Base-by-base conservation (phyloP, 2,113 vertebrate species). In the Chauna torquata region DNA sequence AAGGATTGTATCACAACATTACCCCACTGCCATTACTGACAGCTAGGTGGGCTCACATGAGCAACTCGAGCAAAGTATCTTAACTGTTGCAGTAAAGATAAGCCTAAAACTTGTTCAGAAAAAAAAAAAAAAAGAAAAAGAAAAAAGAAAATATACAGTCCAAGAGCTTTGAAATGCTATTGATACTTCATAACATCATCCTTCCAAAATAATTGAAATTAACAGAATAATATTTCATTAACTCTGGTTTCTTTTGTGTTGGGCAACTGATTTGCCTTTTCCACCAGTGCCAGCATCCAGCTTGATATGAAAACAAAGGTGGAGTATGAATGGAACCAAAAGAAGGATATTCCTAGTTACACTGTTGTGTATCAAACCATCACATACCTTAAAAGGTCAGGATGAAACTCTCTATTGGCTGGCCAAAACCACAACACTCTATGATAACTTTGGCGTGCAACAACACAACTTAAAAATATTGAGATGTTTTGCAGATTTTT, bases 361-460 rank as follows among this genome's bases (percentile, higher is more conserved):
- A 47, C 6, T 23, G 1, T 1, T 69, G 62, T 62, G 38, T 27
- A 57, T 50, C 32, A 91, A 90, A 78, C 27, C 44, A 76, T 23
- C n/a, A 47, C 25, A n/a, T 1, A 57, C 2, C 49, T 72, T 45
- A 90, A 85, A 70, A 55, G 5, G 12, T 62, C 20, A 65, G 4
- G 3, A 36, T 50, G 18, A 82, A 74, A 55, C 25, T 49, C 76
- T 9, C 57, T 38, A 30, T 7, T 42, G 19, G 52, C 71, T 64
- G 44, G 34, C 8, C 52, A 77, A 88, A 87, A 74, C 19, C 70
- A 25, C 23, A 86, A 45, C 10, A 44, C 13, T 25, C 3, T 16
- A 59, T 22, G 7, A 68, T 11, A 68, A 49, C 0, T 1, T 13
- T 9, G 3, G 4, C 12, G 49, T 17, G 77, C 23, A 15, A 55